Conservation (phyloP, 1,140 invertebrate genomes). For the Hypsibius dujardini region DNA sequence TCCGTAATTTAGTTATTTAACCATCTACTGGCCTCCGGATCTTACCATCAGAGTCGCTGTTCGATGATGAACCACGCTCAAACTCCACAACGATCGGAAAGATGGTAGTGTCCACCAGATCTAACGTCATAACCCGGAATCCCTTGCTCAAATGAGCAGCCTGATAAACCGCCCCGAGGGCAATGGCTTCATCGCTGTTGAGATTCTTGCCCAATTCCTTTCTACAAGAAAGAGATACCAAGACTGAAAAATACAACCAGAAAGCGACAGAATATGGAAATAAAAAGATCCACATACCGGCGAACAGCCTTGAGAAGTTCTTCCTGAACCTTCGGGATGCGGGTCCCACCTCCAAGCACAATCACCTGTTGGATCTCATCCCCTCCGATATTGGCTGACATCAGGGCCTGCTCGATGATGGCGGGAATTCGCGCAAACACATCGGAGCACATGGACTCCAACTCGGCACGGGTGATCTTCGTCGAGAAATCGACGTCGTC, state of each 20-base stretch:
- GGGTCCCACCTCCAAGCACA: conserved; percentile 76
- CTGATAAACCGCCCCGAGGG: conserved; percentile 91
- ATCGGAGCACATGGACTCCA: conserved; percentile 67
- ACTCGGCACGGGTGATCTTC: conserved; percentile 60
- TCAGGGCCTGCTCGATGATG: conserved; percentile 66
- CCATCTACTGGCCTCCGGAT: too few species aligned
- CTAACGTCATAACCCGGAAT: conserved; percentile 74
- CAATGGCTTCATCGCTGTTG: conserved; percentile 93
- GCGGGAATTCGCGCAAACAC: conserved; percentile 57
- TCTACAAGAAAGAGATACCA: conserved; percentile 25
- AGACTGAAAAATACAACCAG: conserved; percentile 8
- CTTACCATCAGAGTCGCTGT: too few species aligned
- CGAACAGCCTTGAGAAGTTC: conserved; percentile 50
- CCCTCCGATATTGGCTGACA: conserved; percentile 52
- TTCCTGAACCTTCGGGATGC: conserved; percentile 78
- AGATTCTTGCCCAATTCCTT: conserved; percentile 75
- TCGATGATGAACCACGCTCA: conserved; percentile 55
- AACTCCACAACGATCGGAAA: conserved; percentile 81
- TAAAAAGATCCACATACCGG: conserved; percentile 31
- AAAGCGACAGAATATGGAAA: background rate
- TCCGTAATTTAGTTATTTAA: too few species aligned
- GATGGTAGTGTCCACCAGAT: conserved; percentile 81
- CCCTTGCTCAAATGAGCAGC: conserved; percentile 85
- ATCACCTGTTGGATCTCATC: conserved; percentile 49
- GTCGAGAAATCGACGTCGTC: conserved; percentile 83